phyloP scores from a whole-genome alignment of 2,797 vertebrate genomes.

The Xenopus petersii region DNA sequence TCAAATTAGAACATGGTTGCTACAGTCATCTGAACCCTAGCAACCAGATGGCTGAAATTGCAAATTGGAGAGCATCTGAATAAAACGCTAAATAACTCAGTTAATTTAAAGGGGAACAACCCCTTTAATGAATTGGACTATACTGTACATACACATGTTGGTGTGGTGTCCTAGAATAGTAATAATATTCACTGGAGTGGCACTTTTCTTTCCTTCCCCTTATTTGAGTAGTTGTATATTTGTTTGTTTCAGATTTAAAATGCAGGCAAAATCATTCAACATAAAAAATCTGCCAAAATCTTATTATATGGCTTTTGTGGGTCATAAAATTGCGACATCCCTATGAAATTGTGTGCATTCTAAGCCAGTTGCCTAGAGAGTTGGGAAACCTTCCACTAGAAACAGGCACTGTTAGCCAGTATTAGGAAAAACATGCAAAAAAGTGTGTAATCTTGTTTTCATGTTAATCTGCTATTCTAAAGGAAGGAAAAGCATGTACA shows the following conservation, averaged over 20 bases:
- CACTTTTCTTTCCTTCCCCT: too few relatives aligned
- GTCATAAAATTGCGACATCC: constrained; percentile 64
- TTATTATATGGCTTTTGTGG: constrained; percentile 56
- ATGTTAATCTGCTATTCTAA: neutral
- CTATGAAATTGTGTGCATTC: constrained; percentile 56
- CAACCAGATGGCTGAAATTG: too few relatives aligned
- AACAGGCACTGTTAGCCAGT: constrained; percentile 46
- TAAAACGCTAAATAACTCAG: too few relatives aligned
- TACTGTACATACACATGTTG: too few relatives aligned
- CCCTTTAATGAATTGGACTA: too few relatives aligned
- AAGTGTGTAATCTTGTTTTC: neutral
- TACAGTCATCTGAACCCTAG: too few relatives aligned
- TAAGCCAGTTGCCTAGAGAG: constrained; percentile 59
- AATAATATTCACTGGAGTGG: too few relatives aligned
- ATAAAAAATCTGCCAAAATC: constrained; percentile 20
- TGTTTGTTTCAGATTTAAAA: neutral
- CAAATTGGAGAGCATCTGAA: too few relatives aligned
- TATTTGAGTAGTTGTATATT: neutral
- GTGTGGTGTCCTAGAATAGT: too few relatives aligned
- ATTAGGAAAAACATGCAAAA: neutral
- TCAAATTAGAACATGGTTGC: too few relatives aligned
- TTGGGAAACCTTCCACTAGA: constrained; percentile 56
- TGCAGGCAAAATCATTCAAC: neutral
- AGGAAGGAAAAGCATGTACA: neutral
- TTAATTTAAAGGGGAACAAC: too few relatives aligned